These are phyloP conservation scores for Aegotheles bennettii DNA, from an alignment of 2,113 vertebrate genomes.

Conservation along the genomic window DNA sequence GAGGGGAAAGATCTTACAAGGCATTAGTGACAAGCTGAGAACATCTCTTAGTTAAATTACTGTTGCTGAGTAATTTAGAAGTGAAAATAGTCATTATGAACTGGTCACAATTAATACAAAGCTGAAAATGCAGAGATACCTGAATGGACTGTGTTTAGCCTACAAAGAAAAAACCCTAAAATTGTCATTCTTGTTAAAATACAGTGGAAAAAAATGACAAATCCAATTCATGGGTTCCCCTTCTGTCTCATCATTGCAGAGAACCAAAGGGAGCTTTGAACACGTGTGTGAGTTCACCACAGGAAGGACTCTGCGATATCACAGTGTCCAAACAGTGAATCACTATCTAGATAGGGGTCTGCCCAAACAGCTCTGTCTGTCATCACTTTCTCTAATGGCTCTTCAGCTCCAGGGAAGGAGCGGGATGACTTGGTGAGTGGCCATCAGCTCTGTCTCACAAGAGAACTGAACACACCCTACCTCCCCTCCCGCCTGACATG, in stretches of 20 bases:
- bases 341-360: accelerated
- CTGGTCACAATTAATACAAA: background rate
- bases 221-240: background rate
- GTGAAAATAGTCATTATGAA: background rate
- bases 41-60: background rate
- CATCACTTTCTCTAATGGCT: background rate
- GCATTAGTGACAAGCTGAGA: background rate
- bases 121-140: background rate
- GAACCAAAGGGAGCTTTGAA: background rate
- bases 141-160: background rate
- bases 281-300: no score
- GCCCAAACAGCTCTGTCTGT: background rate
- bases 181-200: background rate
- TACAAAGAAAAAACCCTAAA: background rate
- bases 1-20: background rate
- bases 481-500: background rate
- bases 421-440: accelerated
- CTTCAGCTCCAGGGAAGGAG: background rate
- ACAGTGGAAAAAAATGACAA: background rate
- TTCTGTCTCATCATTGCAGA: background rate
- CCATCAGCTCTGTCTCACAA: background rate
- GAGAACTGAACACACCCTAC: background rate
- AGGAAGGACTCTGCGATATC: background rate
- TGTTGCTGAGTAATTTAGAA: background rate
- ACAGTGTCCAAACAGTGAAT: accelerated